A percentile compares a stretch with the other conserved stretches of the same genome.
These are phyloP conservation scores for Morbakka virulenta DNA, from an alignment of 30 jellyfish, hydroid and myxozoan genomes.

Conservation along the genomic window DNA sequence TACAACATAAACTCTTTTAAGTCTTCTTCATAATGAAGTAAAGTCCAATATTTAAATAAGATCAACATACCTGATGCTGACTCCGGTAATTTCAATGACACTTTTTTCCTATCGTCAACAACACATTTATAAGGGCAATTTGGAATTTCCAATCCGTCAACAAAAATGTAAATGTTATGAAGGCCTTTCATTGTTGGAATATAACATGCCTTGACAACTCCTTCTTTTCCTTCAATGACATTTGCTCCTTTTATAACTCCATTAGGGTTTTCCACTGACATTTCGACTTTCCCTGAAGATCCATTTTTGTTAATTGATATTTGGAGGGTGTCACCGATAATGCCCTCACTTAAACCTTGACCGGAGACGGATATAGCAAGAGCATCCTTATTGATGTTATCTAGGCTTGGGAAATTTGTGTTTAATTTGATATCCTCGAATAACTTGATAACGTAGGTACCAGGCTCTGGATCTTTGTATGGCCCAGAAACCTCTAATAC, in stretches of 20 bases:
- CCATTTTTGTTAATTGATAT: not conserved
- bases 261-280: not conserved
- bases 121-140: not conserved
- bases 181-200: not conserved
- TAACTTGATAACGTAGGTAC: not conserved
- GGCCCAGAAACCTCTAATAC: not conserved
- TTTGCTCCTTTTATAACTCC: not conserved
- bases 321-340: not conserved
- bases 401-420: not conserved
- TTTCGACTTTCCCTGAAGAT: not conserved
- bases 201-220: not conserved
- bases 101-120: not conserved
- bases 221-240: not conserved
- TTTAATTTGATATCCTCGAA: not conserved
- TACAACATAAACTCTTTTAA: too few species aligned
- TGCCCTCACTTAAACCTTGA: not conserved
- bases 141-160: not conserved
- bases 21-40: too few species aligned
- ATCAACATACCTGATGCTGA: not conserved
- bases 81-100: not conserved
- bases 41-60: too few species aligned
- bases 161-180: too few species aligned
- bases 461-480: not conserved
- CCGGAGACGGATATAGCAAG: not conserved
- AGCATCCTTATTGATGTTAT: not conserved